Evolutionary conservation across 2,888 invertebrate species (phyloP), one percentile per base, ranked within the genome.

Genomic region (Lasioglossum vierecki): DNA sequence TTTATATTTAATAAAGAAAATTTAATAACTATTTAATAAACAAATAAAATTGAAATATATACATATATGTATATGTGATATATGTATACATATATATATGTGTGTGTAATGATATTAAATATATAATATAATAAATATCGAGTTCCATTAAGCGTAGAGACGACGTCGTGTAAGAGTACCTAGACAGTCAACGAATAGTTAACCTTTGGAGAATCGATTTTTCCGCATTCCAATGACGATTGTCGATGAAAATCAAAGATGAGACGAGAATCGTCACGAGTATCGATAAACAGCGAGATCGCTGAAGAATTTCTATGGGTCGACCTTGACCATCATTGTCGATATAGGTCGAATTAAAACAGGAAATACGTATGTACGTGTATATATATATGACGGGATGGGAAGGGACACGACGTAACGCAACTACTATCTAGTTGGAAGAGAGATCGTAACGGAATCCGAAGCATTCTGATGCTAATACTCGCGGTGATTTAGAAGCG

Each of bases 251-350:
- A 26, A 66, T 66, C 30, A 30, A 30, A 30, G 30, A 30, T 30
- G 66, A 35, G 22, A 46, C 8, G 6, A 66, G 30, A 8, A 1
- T 5, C 68, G 0, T 15, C 11, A 4, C 3, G 22, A 2, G 35
- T 13, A 68, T 49, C 80, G 30, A 44, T 53, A 49, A 80, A 79
- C 30, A 35, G 74, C 30, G n/a, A 8, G 39, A 44, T 30, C 26
- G n/a, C 4, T 1, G 3, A 44, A 18, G 30, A 41, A 53, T 75
- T 68, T 53, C 63, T n/a, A 68, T 11, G 3, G 39, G 6, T 8
- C 44, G 75, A 80, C 80, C 75, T 80, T 80, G 80, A 57, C 53
- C 80, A 44, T 26, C 11, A 74, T 57, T 30, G 53, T 26, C 35
- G 39, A 22, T 11, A 9, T 39, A 22, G 41, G n/a, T 70, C 11